Evolutionary conservation across 2,888 invertebrate species (phyloP), one percentile per base, ranked within the genome.

Genomic region (Netelia melanura): DNA sequence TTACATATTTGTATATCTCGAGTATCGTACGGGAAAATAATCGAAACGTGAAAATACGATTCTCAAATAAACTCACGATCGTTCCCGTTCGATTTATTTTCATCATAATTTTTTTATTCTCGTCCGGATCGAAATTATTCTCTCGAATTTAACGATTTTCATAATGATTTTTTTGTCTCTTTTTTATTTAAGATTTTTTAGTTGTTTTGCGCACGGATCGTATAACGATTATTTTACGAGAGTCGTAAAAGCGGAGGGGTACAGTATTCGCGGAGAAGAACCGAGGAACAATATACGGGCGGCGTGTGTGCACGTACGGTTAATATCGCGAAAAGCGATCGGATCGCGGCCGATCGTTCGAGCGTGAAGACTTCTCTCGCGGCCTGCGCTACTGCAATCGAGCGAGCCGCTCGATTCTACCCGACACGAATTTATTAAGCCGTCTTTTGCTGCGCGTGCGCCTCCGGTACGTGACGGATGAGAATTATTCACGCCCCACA

Each of bases 381-480:
- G 43, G 68, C 65, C 58, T 44, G 56, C 61, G 61, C 76, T 58
- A 71, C 79, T 17, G 68, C 61, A 23, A 38, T 38, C 38, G 23
- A 11, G 48, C 23, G 11, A 52, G 71, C 21, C 3, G n/a, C 48
- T 56, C 38, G 68, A 85, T 25, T 85, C 80, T 87, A 87, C 75
- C 52, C 80, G 77, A 75, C 44, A 64, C 84, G 87, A 91, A 91
- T 91, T 91, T 91, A 91, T 91, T 89, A 86, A 90, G 87, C 86
- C 86, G 89, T 91, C 84, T 83, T 80, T 83, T 81, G 84, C 76
- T 83, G 83, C 76, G 83, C 77, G 64, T n/a, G 48, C 70, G 79
- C 62, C 67, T 43, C 44, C 14, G 11, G 74, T 58, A 85, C 87
- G 85, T 87, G 87, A 87, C 84, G 83, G 83, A 87, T 84, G 84